Conservation (phyloP, 2,888 invertebrate genomes). For the Drosophila suboccidentalis region DNA sequence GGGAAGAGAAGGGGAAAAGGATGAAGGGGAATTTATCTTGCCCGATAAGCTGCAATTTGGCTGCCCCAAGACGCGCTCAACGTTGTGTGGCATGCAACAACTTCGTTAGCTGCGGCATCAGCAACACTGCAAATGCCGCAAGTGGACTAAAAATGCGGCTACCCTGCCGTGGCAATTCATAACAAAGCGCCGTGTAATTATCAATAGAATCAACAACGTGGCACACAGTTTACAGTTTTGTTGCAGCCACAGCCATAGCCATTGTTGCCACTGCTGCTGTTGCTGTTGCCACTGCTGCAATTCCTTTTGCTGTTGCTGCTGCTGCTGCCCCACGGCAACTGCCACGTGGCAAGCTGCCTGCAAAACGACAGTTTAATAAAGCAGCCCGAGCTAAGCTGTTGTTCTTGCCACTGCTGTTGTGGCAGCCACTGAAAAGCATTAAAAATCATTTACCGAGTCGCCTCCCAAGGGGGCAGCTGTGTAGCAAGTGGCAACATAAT, state of each 20-base stretch:
- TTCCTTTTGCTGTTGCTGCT: constrained; percentile 16
- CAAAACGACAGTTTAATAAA: constrained; percentile 63
- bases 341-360: constrained; percentile 39
- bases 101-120: constrained; percentile 45
- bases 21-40: constrained; percentile 14
- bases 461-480: constrained; percentile 7
- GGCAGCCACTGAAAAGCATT: constrained; percentile 44
- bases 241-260: constrained; percentile 30
- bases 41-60: constrained; percentile 77
- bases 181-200: constrained; percentile 70
- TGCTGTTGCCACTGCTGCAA: constrained; percentile 23
- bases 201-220: constrained; percentile 74
- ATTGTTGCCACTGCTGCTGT: constrained; percentile 25
- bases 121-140: no score
- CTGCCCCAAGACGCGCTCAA: constrained; percentile 30
- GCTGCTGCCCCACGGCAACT: constrained; percentile 29
- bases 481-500: constrained; percentile 28
- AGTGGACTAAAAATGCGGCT: constrained; percentile 12
- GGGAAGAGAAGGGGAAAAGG: not conserved
- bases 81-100: constrained; percentile 60
- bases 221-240: constrained; percentile 14
- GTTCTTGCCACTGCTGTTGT: constrained; percentile 17
- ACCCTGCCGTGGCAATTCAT: constrained; percentile 52
- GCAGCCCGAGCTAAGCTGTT: constrained; percentile 30
- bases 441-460: constrained; percentile 47